Base-by-base conservation (phyloP, 1,140 invertebrate species). In the Oryzaephilus surinamensis region DNA sequence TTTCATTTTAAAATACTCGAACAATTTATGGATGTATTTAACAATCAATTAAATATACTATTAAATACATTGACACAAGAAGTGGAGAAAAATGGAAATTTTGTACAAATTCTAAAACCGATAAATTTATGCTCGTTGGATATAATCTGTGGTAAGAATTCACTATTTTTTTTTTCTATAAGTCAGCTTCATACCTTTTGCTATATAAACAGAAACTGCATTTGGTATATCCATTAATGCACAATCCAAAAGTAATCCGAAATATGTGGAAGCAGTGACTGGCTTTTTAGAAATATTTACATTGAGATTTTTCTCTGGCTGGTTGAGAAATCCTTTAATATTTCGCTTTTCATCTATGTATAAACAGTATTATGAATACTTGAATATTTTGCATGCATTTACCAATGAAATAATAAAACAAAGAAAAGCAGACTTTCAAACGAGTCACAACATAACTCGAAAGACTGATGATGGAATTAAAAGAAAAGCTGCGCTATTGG, bases 1-100 rank as follows among this genome's bases (percentile, higher is more conserved):
- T 87, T 87, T 50, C 84, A 87, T 60, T 83, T 79, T 54, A 71
- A 72, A 41, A 78, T 88, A 15, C 54, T 86, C 4, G 72, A 82
- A 34, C 67, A 75, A 35, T 87, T 85, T 50, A 45, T 82, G 3
- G 65, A 71, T 5, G 69, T 59, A 38, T 79, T 47, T 32, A 61
- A 45, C 29, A 36, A 44, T 21, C 42, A 50, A 29, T 43, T 47
- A 13, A 44, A 50, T 29, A 35, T 50, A 14, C 17, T 62, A 38
- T 44, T 73, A 55, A 41, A 46, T 61, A 54, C 62, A 43, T 70
- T 86, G 45, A 74, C 80, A 41, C 67, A 77, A 51, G 71, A 72
- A 60, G 44, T 76, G 17, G 52, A 73, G 45, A 57, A 38, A 13
- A n/a, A n/a, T n/a, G n/a, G n/a, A n/a, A n/a, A n/a, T n/a, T n/a